Conservation (phyloP, 2,888 invertebrate species). For the Lasioglossum malachurum region DNA sequence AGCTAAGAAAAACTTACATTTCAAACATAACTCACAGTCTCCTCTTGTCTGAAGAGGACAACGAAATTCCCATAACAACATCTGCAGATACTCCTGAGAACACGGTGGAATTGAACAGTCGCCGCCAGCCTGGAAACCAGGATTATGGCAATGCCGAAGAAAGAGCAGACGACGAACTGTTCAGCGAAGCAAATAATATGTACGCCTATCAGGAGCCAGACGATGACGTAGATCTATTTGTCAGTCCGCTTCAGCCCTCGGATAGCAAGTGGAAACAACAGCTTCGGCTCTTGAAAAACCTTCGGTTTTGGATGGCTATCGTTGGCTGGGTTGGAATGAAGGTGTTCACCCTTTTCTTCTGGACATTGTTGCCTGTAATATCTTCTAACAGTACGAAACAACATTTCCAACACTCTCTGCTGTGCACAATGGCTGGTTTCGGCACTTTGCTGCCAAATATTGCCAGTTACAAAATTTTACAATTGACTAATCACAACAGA, state of each 20-base stretch:
- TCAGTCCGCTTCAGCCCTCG: constrained; percentile 40
- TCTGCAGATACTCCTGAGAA: constrained; percentile 25
- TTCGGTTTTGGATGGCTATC: constrained; percentile 72
- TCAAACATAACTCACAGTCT: constrained; percentile 61
- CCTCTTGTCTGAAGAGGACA: constrained; percentile 74
- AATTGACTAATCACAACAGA: constrained; percentile 64
- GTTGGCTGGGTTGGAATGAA: constrained; percentile 70
- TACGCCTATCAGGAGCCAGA: constrained; percentile 74
- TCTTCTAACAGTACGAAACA: neutral
- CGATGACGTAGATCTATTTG: constrained; percentile 69
- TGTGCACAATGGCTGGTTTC: constrained; percentile 66
- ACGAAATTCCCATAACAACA: constrained; percentile 69
- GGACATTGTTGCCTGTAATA: constrained; percentile 70
- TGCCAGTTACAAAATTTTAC: constrained; percentile 69
- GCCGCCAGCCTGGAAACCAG: constrained; percentile 5
- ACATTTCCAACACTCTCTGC: constrained; percentile 52
- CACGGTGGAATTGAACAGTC: neutral
- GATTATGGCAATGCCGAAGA: constrained; percentile 28
- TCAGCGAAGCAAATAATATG: constrained; percentile 67
- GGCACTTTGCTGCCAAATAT: constrained; percentile 70
- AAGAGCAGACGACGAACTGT: constrained; percentile 31
- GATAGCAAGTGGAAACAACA: constrained; percentile 68
- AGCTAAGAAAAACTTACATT: neutral
- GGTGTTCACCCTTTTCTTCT: constrained; percentile 67
- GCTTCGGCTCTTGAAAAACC: constrained; percentile 60